phyloP scores from a whole-genome alignment of 2,888 invertebrate genomes.

The Limnephilus lunatus region DNA sequence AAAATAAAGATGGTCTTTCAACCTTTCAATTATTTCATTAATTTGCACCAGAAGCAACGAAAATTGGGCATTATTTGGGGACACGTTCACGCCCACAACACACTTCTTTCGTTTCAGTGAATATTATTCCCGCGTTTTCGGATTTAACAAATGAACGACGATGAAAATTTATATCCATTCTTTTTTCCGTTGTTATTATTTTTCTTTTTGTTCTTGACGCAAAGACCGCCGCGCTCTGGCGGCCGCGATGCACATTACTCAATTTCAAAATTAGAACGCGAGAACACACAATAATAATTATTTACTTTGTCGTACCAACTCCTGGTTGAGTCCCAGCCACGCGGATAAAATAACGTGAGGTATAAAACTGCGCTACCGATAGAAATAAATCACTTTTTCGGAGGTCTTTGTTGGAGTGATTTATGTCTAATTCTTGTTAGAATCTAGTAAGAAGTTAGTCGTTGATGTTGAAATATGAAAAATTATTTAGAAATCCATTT shows the following conservation, averaged over 20 bases:
- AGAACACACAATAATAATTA: conserved; percentile 35
- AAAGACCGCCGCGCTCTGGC: conserved; percentile 61
- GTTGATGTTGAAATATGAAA: not conserved
- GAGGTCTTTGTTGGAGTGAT: not conserved
- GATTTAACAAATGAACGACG: conserved; percentile 34
- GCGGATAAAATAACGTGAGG: conserved; percentile 2
- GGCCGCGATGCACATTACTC: conserved; percentile 53
- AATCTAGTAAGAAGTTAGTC: not conserved
- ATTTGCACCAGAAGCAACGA: too few relatives aligned
- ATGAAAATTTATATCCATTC: conserved; percentile 10
- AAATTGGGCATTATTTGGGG: too few relatives aligned
- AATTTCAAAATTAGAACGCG: conserved; percentile 58
- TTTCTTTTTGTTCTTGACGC: conserved; percentile 50
- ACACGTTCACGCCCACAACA: too few relatives aligned
- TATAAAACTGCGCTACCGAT: not conserved
- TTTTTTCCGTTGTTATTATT: conserved; percentile 24
- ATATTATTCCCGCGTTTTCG: not conserved
- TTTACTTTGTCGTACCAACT: not conserved
- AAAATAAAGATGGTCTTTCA: too few relatives aligned
- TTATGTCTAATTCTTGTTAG: not conserved
- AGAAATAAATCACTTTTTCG: not conserved
- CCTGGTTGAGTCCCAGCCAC: not conserved
- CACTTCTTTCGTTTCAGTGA: too few relatives aligned
- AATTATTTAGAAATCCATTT: not conserved
- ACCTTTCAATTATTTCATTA: too few relatives aligned